phyloP scores from a whole-genome alignment of 2,113 vertebrate genomes.

The Passer montanus region DNA sequence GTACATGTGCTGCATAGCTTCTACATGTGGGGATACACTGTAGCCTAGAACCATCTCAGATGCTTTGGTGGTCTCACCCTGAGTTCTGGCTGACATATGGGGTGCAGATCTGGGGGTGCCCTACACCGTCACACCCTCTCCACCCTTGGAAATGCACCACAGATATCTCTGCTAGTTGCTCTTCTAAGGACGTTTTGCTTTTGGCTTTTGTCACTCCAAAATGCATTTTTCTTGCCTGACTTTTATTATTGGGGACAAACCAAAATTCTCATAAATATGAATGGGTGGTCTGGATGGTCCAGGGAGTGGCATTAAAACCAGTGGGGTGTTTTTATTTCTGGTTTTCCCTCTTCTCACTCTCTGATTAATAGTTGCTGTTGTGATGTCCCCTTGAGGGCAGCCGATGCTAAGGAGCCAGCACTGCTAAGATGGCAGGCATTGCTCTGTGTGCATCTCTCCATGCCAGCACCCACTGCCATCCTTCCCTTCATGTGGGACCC shows the following conservation, averaged over 20 bases:
- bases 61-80: neutral
- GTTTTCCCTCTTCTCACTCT: neutral
- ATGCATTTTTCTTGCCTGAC: neutral
- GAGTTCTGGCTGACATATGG: neutral
- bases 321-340: neutral
- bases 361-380: neutral
- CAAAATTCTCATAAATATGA: neutral
- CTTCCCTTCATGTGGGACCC: neutral
- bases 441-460: neutral
- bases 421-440: neutral
- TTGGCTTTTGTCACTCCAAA: neutral
- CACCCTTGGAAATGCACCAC: neutral
- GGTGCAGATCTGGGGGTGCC: neutral
- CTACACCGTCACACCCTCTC: neutral
- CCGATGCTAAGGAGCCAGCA: neutral
- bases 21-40: fast-evolving
- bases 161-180: neutral
- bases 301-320: neutral
- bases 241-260: neutral
- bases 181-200: neutral
- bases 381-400: neutral
- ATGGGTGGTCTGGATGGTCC: neutral
- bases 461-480: fast-evolving
- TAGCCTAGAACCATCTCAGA: fast-evolving
- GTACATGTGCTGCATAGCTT: neutral